phyloP scores from a whole-genome alignment of 2,113 vertebrate genomes.

The Damaliscus lunatus region DNA sequence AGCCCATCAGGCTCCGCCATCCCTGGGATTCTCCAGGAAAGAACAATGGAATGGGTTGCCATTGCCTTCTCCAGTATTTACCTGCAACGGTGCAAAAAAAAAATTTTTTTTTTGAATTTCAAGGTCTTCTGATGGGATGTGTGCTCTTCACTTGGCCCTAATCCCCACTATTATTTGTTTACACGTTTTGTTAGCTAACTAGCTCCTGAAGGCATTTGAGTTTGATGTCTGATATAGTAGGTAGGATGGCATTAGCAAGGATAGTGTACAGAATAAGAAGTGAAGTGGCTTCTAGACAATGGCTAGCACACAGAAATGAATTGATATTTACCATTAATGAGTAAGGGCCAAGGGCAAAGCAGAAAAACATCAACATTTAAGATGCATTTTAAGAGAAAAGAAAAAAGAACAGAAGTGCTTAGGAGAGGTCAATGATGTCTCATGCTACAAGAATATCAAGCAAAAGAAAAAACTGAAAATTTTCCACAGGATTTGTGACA shows the following conservation, averaged over 20 bases:
- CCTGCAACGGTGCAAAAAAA: background rate
- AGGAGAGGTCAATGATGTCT: background rate
- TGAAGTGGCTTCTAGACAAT: background rate
- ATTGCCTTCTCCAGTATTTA: background rate
- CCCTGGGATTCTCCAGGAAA: background rate
- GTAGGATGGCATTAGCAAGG: background rate
- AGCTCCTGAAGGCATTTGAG: background rate
- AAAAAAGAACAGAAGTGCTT: background rate
- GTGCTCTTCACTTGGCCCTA: background rate
- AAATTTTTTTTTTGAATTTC: background rate
- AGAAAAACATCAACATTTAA: background rate
- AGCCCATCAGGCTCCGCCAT: background rate
- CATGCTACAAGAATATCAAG: background rate
- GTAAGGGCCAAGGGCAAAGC: background rate
- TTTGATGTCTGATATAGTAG: background rate
- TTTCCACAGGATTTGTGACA: background rate
- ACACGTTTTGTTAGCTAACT: background rate
- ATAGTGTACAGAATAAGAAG: background rate
- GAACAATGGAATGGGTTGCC: no score
- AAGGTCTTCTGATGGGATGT: background rate
- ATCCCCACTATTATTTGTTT: background rate
- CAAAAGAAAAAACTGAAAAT: background rate
- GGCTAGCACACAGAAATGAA: background rate
- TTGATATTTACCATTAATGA: background rate
- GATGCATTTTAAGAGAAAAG: background rate